Evolutionary conservation across 2,797 vertebrate genomes (phyloP).

Genomic region (Arremon aurantiirostris): DNA sequence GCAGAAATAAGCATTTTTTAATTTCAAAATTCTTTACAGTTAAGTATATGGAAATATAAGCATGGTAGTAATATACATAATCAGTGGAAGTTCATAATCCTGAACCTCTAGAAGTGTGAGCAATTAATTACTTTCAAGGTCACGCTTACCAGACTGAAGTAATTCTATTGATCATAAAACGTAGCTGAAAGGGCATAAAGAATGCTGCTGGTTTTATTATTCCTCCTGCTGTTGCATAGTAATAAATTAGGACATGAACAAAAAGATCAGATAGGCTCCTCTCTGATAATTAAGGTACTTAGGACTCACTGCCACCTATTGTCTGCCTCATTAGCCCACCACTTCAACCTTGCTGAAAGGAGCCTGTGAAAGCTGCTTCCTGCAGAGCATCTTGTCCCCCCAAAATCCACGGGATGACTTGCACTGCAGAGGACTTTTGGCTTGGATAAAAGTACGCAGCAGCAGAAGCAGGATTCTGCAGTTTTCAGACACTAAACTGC

Average conservation of each 20-base stretch:
- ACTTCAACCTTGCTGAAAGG: not conserved
- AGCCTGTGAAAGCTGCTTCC: not conserved
- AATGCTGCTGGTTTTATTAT: not conserved
- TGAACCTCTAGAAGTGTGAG: not conserved
- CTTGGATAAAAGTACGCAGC: not conserved
- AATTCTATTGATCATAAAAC: conserved; percentile 1
- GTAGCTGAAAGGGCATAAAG: not conserved
- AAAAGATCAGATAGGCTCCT: not conserved
- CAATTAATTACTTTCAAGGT: conserved; percentile 37
- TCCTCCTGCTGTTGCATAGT: not conserved
- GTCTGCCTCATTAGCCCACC: not conserved
- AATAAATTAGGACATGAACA: not conserved
- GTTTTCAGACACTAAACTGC: not conserved
- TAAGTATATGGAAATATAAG: not conserved
- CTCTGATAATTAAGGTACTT: not conserved
- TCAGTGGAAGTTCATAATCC: not conserved
- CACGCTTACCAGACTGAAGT: not conserved
- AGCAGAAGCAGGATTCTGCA: not conserved
- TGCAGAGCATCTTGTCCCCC: not conserved
- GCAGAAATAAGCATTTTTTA: not conserved
- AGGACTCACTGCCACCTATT: not conserved
- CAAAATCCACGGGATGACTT: not conserved
- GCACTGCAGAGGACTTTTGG: not conserved
- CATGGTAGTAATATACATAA: not conserved
- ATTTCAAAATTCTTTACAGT: not conserved